These are phyloP conservation scores for Acrocyrtus sp. DNA, from an alignment of 2,888 invertebrate genomes.

Conservation along the genomic window DNA sequence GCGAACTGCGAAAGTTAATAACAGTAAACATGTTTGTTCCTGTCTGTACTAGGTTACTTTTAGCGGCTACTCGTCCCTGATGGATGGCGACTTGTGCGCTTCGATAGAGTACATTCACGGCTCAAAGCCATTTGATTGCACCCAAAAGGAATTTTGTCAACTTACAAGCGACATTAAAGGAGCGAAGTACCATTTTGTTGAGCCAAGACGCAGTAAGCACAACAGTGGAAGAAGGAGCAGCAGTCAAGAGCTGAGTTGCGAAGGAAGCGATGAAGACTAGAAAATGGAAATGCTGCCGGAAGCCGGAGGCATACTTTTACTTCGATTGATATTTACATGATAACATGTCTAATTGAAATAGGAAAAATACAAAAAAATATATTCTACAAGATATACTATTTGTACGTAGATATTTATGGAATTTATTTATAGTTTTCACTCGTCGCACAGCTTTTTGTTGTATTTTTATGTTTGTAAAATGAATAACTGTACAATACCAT, in stretches of 20 bases:
- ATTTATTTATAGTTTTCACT: no score
- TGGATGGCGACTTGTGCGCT: constrained; percentile 34
- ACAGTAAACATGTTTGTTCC: no score
- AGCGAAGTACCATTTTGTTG: constrained; percentile 31
- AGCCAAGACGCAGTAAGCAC: background rate
- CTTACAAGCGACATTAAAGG: constrained; percentile 42
- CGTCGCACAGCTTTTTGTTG: no score
- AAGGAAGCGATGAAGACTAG: constrained; percentile 33
- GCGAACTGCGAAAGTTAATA: no score
- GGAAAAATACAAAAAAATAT: no score
- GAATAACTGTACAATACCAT: no score
- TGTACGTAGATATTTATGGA: no score
- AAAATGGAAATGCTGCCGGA: background rate
- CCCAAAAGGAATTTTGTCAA: constrained; percentile 49
- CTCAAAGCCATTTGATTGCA: constrained; percentile 46
- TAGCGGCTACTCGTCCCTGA: constrained; percentile 30
- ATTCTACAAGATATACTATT: no score
- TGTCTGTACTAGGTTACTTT: constrained; percentile 52
- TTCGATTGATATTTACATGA: no score
- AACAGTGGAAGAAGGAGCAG: constrained; percentile 12
- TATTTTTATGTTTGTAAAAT: no score
- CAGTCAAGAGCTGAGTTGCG: constrained; percentile 33
- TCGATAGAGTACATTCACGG: constrained; percentile 42
- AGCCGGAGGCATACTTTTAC: no score
- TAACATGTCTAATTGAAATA: no score